Conservation (phyloP, 2,888 invertebrate genomes). For the Oxycera nigricornis region DNA sequence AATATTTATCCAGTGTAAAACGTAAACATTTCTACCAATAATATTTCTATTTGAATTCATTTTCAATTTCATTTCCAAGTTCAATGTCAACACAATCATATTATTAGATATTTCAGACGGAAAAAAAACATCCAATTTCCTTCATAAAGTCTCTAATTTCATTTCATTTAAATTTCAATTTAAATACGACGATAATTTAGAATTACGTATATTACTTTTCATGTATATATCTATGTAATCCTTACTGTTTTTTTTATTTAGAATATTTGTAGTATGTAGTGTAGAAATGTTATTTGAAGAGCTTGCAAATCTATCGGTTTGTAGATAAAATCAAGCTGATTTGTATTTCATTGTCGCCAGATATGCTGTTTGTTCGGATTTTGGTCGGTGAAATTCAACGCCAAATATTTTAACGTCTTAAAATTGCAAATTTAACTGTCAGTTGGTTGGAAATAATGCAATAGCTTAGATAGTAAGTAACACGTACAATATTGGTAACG, state of each 20-base stretch:
- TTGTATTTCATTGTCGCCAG: neutral
- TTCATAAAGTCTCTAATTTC: no score
- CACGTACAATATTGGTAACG: no score
- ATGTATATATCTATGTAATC: neutral
- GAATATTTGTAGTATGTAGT: conserved; percentile 5
- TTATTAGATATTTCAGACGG: no score
- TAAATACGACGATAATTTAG: neutral
- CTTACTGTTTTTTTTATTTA: neutral
- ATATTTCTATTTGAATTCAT: no score
- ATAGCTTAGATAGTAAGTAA: no score
- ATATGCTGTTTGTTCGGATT: neutral
- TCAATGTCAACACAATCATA: neutral
- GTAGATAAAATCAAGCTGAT: neutral
- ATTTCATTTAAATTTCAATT: neutral
- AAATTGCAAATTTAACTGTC: no score
- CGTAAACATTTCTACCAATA: no score
- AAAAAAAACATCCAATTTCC: no score
- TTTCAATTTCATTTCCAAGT: no score
- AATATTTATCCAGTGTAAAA: neutral
- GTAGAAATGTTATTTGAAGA: neutral
- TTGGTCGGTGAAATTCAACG: neutral
- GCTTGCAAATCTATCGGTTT: neutral
- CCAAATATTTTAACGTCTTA: neutral
- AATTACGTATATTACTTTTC: conserved; percentile 9
- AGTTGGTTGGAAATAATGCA: no score